Evolutionary conservation across 2,113 vertebrate species (phyloP).

Genomic region (Mobula birostris): DNA sequence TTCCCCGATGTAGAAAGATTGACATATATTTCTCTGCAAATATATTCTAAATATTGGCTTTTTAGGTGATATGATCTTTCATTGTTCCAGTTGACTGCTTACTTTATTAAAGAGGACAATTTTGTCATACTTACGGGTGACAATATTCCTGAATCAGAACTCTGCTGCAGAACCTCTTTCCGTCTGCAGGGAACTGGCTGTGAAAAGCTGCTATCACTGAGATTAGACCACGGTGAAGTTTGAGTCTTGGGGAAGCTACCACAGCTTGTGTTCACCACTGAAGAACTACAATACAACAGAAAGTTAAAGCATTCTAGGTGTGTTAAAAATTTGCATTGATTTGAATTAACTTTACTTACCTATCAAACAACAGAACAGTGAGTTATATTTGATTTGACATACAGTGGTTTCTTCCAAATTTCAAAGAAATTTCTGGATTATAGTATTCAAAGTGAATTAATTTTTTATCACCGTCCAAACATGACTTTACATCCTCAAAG

Average conservation of each 20-base stretch:
- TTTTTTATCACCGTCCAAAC: neutral
- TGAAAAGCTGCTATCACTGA: slow-evolving; percentile 46
- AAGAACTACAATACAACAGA: slow-evolving; percentile 61
- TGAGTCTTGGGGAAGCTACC: slow-evolving; percentile 56
- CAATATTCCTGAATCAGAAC: slow-evolving; percentile 63
- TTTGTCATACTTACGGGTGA: slow-evolving; percentile 64
- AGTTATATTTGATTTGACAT: neutral
- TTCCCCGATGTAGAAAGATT: too few species aligned
- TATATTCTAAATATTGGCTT: neutral
- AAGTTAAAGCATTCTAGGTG: slow-evolving; percentile 27
- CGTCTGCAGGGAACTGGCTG: slow-evolving; percentile 6
- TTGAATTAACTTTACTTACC: neutral
- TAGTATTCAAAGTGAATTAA: neutral
- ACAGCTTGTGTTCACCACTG: slow-evolving; percentile 67
- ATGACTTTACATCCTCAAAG: neutral
- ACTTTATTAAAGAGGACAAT: neutral
- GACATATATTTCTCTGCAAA: neutral
- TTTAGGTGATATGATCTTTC: neutral
- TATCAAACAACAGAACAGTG: neutral
- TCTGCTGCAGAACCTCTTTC: slow-evolving; percentile 53
- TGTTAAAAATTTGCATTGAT: neutral
- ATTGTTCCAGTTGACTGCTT: neutral
- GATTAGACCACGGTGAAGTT: slow-evolving; percentile 57
- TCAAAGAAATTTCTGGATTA: neutral
- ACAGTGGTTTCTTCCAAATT: too few species aligned